Base-by-base conservation (phyloP, 2,113 vertebrate species). In the Phalacrocorax pelagicus region DNA sequence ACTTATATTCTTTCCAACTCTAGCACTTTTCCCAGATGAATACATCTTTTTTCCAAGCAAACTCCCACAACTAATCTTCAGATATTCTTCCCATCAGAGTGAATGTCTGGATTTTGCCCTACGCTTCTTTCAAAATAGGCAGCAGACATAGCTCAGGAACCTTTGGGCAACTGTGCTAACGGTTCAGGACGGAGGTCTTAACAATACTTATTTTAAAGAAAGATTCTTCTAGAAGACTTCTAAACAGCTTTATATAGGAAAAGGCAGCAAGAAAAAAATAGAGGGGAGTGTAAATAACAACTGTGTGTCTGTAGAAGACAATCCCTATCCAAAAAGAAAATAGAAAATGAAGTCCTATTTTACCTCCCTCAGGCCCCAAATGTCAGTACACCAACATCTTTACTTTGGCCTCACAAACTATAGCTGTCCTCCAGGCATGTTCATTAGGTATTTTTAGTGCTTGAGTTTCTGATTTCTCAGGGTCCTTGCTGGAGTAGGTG, bases 401-500 rank as follows among this genome's bases (percentile, higher is more conserved):
- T 86, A 32, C 15, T 77, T 90, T 36, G 23, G 6, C 29, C 10
- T 86, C 32, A 47, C 6, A 47, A 88, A 73, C 14, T 65, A 4
- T 12, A 73, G 2, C 27, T 66, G 49, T 15, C 22, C 11, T 36
- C 20, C 62, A 66, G 34, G 27, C 4, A 44, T 5, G 6, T 84
- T 92, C n/a, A 74, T 63, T 57, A 74, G 15, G 4, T 63, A 47
- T 42, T 94, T 88, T 78, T 51, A 58, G 15, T 32, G 5, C 7
- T 47, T 57, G 12, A 67, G 9, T 59, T 96, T 65, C 47, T 79
- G 18, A 84, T 78, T 55, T 87, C 9, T 81, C 23, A 59, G 11
- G 1, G 5, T 75, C n/a, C 63, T 94, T 86, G 49, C 55, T 81
- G 20, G n/a, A 81, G 18, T 1, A 0, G 2, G 1, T 72, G 5